Conservation (phyloP, 2,888 invertebrate species). For the Clivina fossor region DNA sequence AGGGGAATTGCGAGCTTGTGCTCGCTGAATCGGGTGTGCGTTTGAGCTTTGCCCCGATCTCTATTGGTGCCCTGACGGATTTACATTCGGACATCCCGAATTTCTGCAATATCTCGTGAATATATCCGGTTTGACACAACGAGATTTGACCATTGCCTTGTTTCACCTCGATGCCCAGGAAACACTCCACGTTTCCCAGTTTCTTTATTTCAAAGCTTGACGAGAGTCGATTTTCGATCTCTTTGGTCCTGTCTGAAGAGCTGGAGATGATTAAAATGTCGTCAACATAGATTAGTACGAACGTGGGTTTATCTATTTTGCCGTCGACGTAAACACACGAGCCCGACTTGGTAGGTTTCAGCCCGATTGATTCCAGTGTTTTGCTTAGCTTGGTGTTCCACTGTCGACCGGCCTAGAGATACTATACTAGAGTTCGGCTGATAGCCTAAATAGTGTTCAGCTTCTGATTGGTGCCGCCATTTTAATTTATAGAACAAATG, state of each 20-base stretch:
- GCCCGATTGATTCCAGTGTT: neutral
- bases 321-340: neutral
- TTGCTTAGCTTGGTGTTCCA: neutral
- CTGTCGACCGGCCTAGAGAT: too few species aligned
- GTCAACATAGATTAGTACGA: slow-evolving; percentile 4
- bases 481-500: too few species aligned
- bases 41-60: neutral
- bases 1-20: too few species aligned
- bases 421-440: too few species aligned
- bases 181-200: slow-evolving; percentile 29
- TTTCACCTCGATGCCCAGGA: slow-evolving; percentile 35
- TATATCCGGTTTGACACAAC: too few species aligned
- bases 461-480: too few species aligned
- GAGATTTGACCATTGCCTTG: too few species aligned
- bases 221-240: neutral
- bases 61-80: slow-evolving; percentile 29
- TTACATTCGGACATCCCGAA: too few species aligned
- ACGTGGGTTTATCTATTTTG: neutral
- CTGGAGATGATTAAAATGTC: neutral
- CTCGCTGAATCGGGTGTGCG: too few species aligned
- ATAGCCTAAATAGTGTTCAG: too few species aligned
- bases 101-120: too few species aligned
- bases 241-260: neutral
- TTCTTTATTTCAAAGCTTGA: slow-evolving; percentile 35
- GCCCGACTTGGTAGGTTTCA: neutral